Conservation (phyloP, 2,888 invertebrate species). For the Gibbula magus region DNA sequence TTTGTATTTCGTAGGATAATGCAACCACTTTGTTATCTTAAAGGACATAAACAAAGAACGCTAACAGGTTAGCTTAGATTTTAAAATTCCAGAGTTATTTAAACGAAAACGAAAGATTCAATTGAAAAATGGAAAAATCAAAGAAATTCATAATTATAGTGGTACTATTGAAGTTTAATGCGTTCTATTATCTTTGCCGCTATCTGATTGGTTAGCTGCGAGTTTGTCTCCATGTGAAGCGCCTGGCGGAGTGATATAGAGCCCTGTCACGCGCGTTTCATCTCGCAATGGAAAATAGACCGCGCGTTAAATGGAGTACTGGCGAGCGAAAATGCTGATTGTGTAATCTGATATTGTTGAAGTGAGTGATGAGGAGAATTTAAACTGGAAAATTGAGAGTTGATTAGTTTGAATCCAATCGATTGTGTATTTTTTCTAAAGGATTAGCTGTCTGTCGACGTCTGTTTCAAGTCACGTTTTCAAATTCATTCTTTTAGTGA, state of each 20-base stretch:
- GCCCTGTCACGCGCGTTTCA: slow-evolving; percentile 17
- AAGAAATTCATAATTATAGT: slow-evolving; percentile 18
- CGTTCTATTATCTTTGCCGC: neutral
- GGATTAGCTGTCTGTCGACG: too few relatives aligned
- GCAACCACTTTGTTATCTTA: neutral
- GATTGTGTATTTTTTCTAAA: too few relatives aligned
- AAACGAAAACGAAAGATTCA: slow-evolving; percentile 16
- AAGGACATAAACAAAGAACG: neutral
- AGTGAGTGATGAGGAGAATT: slow-evolving; percentile 9
- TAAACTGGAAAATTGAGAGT: slow-evolving; percentile 9
- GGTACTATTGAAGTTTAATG: slow-evolving; percentile 10
- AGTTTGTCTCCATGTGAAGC: neutral
- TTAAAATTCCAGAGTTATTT: neutral
- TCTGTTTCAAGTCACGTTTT: too few relatives aligned
- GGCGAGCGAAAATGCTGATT: neutral
- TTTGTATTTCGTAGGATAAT: too few relatives aligned
- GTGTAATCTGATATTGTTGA: slow-evolving; percentile 14
- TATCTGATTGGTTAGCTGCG: neutral
- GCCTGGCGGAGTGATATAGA: slow-evolving; percentile 7
- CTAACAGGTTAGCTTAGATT: neutral
- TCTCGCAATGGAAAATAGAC: slow-evolving; percentile 5
- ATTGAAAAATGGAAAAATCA: slow-evolving; percentile 9
- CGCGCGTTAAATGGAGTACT: neutral
- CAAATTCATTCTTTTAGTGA: too few relatives aligned
- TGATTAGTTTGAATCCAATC: neutral